Evolutionary conservation across 2,888 invertebrate genomes (phyloP).

Genomic region (Archips crataeganus): DNA sequence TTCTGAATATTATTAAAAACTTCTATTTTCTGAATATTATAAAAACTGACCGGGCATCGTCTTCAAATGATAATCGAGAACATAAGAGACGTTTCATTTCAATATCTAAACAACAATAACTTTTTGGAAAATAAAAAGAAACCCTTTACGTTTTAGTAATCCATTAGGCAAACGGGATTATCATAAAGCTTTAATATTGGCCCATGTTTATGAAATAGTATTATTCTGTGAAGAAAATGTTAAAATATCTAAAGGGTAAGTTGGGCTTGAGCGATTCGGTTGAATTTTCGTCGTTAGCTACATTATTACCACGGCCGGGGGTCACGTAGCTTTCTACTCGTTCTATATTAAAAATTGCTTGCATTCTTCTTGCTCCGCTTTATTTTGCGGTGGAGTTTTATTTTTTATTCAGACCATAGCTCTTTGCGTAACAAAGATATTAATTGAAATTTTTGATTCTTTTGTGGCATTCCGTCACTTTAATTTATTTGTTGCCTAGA

Average conservation of each 20-base stretch:
- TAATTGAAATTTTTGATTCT: slow-evolving; percentile 66
- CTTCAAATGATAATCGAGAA: too few relatives aligned
- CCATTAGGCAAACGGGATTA: slow-evolving; percentile 16
- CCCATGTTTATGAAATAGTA: slow-evolving; percentile 15
- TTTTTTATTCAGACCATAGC: slow-evolving; percentile 68
- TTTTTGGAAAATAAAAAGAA: slow-evolving; percentile 43
- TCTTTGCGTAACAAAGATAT: slow-evolving; percentile 60
- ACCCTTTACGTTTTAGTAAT: slow-evolving; percentile 43
- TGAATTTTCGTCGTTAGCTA: slow-evolving; percentile 67
- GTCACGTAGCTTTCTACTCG: slow-evolving; percentile 63
- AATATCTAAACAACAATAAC: slow-evolving; percentile 18
- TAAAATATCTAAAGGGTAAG: slow-evolving; percentile 51
- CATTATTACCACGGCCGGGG: slow-evolving; percentile 66
- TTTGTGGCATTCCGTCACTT: slow-evolving; percentile 13
- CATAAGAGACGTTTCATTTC: neutral
- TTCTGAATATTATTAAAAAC: too few relatives aligned
- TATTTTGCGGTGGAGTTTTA: slow-evolving; percentile 71
- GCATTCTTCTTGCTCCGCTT: slow-evolving; percentile 78
- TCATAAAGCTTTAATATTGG: slow-evolving; percentile 22
- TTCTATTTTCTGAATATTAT: too few relatives aligned
- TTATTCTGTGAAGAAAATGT: slow-evolving; percentile 33
- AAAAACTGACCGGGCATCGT: too few relatives aligned
- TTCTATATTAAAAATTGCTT: slow-evolving; percentile 83
- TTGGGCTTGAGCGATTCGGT: slow-evolving; percentile 54
- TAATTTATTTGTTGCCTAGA: slow-evolving; percentile 10